These are phyloP conservation scores for Labeo calbasu DNA, from an alignment of 2,797 vertebrate species.

Conservation along the genomic window DNA sequence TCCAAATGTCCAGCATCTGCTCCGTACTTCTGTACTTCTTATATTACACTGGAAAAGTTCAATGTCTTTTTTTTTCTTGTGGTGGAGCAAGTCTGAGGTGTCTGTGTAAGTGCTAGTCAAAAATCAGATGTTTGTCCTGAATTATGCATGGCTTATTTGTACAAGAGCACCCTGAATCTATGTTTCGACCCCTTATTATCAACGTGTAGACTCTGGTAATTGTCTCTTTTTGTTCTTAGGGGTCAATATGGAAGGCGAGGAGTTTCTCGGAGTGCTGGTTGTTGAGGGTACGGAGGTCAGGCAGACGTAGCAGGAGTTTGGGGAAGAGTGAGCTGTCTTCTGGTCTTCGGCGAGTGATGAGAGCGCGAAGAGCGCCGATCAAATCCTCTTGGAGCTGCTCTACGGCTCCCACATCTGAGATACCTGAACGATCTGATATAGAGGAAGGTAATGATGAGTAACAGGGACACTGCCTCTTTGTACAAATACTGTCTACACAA, in stretches of 20 bases:
- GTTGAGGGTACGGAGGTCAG: conserved; percentile 82
- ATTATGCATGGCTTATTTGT: conserved; percentile 29
- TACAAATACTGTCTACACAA: background rate
- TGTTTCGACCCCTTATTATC: background rate
- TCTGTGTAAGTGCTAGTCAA: background rate
- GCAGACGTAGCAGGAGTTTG: conserved; percentile 81
- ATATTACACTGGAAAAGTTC: background rate
- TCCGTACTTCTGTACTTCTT: background rate
- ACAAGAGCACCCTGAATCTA: conserved; percentile 9
- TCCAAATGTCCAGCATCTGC: conserved; percentile 20
- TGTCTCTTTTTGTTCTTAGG: conserved; percentile 62
- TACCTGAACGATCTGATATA: conserved; percentile 77
- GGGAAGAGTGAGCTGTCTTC: conserved; percentile 78
- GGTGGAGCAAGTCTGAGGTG: conserved; percentile 6
- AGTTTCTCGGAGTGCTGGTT: conserved; percentile 84
- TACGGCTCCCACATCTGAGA: conserved; percentile 76
- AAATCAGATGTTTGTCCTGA: conserved; percentile 16
- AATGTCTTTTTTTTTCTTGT: background rate
- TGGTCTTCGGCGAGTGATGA: conserved; percentile 73
- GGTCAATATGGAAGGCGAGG: conserved; percentile 81
- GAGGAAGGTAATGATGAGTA: background rate
- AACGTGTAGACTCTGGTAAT: background rate
- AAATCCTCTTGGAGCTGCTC: conserved; percentile 83
- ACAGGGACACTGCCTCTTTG: background rate
- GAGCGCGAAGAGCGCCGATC: conserved; percentile 77